phyloP scores from a whole-genome alignment of 2,888 invertebrate genomes.

The Cylindroiulus punctatus region DNA sequence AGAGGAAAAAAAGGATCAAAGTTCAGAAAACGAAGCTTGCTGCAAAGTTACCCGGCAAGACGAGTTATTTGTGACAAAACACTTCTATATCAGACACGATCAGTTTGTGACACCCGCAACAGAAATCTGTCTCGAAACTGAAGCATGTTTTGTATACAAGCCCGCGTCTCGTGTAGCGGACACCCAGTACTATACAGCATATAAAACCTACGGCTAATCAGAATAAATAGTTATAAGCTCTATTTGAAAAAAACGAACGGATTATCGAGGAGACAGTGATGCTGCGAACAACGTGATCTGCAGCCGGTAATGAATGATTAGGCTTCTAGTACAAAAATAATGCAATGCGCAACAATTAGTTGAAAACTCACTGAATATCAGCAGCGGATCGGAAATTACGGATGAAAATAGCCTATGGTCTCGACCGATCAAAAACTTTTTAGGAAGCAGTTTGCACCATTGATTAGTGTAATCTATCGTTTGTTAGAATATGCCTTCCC shows the following conservation, averaged over 20 bases:
- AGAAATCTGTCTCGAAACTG: no score
- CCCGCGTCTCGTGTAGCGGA: background rate
- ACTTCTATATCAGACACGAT: no score
- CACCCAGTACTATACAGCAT: background rate
- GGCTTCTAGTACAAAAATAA: slow-evolving; percentile 13
- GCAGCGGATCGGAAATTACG: background rate
- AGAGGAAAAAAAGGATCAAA: background rate
- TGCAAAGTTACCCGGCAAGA: background rate
- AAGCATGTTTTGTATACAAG: background rate
- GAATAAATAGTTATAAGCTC: slow-evolving; percentile 39
- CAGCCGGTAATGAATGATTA: background rate
- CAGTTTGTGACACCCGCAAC: background rate
- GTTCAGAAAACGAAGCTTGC: background rate
- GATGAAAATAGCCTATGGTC: background rate
- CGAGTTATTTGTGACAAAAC: background rate
- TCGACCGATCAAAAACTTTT: background rate
- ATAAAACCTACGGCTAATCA: slow-evolving; percentile 18
- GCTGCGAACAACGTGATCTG: background rate
- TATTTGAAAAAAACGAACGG: background rate
- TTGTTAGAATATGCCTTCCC: background rate
- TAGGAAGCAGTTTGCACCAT: background rate
- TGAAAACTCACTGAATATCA: slow-evolving; percentile 45
- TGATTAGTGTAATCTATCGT: background rate
- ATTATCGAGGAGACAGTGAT: background rate
- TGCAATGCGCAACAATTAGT: background rate